Evolutionary conservation across 1,140 invertebrate genomes (phyloP).

Genomic region (Samia ricini): DNA sequence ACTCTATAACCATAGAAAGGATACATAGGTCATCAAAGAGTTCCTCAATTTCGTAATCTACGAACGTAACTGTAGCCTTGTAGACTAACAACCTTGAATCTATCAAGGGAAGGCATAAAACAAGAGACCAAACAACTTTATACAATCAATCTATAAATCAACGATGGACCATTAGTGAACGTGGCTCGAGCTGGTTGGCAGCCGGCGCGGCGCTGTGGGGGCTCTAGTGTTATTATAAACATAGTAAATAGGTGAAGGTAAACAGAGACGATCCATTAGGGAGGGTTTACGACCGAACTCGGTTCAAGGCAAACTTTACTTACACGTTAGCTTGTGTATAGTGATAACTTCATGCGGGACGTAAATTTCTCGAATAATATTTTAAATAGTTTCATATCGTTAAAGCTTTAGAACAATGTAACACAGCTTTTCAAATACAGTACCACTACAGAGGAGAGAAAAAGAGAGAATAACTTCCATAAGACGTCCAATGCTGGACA

Average conservation of each 20-base stretch:
- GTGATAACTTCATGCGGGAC: no score
- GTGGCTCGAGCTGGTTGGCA: background rate
- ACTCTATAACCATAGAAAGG: no score
- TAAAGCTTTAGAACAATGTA: no score
- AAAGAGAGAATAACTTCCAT: no score
- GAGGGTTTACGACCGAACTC: constrained; percentile 10
- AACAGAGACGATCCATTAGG: background rate
- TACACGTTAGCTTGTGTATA: background rate
- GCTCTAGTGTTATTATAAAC: background rate
- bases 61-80: background rate
- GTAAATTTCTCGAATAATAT: no score
- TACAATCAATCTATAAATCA: background rate
- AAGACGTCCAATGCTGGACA: no score
- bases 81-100: no score
- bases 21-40: no score
- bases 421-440: no score
- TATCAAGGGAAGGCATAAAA: background rate
- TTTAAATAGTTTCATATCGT: no score
- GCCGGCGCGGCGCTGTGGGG: background rate
- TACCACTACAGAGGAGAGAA: no score
- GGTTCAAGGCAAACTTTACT: constrained; percentile 15
- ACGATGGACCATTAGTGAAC: background rate
- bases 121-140: background rate
- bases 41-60: no score
- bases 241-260: constrained; percentile 17